phyloP scores from a whole-genome alignment of 64 coral and sea anemone species.

The Pachyseris speciosa region DNA sequence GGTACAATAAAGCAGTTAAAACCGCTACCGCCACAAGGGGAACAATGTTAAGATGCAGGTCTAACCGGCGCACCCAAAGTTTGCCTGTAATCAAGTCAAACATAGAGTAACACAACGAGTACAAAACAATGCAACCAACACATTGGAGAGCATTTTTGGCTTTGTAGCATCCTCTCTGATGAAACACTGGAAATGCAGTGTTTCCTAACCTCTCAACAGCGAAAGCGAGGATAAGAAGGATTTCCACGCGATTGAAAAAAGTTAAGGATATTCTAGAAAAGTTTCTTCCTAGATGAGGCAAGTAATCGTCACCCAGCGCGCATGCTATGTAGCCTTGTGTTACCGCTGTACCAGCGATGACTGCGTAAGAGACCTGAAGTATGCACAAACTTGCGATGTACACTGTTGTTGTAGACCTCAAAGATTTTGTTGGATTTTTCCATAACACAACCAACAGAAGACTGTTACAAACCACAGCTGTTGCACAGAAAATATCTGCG shows the following conservation, averaged over 20 bases:
- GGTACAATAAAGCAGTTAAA: not conserved
- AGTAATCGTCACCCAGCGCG: not conserved
- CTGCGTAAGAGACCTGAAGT: not conserved
- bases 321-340: slow-evolving; percentile 32
- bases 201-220: slow-evolving; percentile 8
- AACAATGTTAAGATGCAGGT: not conserved
- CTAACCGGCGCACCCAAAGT: not conserved
- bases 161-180: not conserved
- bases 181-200: not conserved
- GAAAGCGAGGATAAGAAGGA: slow-evolving; percentile 8
- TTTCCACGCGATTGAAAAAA: slow-evolving; percentile 6
- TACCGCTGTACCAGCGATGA: slow-evolving; percentile 2
- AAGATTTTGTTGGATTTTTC: slow-evolving; percentile 23
- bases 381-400: not conserved
- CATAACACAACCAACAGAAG: not conserved
- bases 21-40: not conserved
- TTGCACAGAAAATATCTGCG: not conserved
- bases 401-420: not conserved
- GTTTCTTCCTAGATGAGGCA: not conserved
- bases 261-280: slow-evolving; percentile 3
- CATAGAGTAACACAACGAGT: slow-evolving; percentile 9
- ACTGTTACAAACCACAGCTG: not conserved
- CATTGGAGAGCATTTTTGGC: not conserved
- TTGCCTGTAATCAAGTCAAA: not conserved
- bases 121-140: not conserved